Evolutionary conservation across 1,140 invertebrate species (phyloP).

Genomic region (Zaprionus taronus): DNA sequence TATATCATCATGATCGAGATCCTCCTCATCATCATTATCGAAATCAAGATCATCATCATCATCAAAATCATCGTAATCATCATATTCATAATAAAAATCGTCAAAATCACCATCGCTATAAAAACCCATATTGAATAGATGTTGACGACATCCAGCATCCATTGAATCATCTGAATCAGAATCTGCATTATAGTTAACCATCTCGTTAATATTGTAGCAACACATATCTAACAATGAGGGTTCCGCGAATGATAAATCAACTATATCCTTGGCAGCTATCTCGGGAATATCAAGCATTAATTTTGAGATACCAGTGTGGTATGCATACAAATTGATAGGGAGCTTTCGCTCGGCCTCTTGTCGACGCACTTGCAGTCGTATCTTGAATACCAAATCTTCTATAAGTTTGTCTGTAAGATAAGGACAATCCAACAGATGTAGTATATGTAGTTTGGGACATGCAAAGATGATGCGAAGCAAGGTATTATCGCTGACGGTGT

Average conservation of each 20-base stretch:
- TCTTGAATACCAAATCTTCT: constrained; percentile 14
- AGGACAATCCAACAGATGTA: constrained; percentile 11
- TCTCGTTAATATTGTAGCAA: not conserved
- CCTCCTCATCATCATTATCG: not conserved
- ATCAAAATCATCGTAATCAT: not conserved
- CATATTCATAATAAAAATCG: not conserved
- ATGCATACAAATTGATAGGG: constrained; percentile 36
- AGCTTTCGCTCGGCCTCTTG: constrained; percentile 28
- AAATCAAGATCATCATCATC: constrained; percentile 26
- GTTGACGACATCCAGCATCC: not conserved
- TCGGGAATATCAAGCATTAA: not conserved
- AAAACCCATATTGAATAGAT: constrained; percentile 15
- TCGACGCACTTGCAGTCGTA: constrained; percentile 25
- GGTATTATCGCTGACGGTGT: not conserved
- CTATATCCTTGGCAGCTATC: constrained; percentile 36
- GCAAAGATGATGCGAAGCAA: constrained; percentile 31
- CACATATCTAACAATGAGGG: not conserved
- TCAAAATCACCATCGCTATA: not conserved
- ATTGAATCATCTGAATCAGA: not conserved
- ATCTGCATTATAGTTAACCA: not conserved
- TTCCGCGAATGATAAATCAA: constrained; percentile 2
- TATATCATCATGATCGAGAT: constrained; percentile 1
- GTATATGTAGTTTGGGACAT: constrained; percentile 36
- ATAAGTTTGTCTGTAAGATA: constrained; percentile 22
- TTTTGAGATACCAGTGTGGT: not conserved